phyloP scores from a whole-genome alignment of 2,888 invertebrate species.

The Parnassius mnemosyne region DNA sequence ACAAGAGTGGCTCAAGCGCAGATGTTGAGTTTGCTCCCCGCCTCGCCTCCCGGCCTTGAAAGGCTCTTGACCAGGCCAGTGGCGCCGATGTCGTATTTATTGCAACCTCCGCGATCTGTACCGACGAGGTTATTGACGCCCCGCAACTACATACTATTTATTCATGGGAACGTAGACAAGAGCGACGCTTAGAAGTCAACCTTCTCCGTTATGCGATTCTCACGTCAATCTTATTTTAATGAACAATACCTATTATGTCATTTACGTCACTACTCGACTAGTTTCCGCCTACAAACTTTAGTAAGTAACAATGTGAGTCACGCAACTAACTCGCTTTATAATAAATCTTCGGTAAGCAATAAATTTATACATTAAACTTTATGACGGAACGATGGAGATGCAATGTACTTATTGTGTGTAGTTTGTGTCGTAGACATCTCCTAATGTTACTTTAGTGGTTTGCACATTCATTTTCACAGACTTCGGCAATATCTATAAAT shows the following conservation, averaged over 20 bases:
- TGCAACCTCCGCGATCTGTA: slow-evolving; percentile 78
- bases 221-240: slow-evolving; percentile 74
- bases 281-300: slow-evolving; percentile 77
- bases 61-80: slow-evolving; percentile 80
- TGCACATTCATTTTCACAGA: slow-evolving; percentile 48
- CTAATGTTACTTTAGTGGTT: slow-evolving; percentile 26
- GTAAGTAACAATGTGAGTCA: slow-evolving; percentile 74
- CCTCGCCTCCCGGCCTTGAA: slow-evolving; percentile 79
- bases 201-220: slow-evolving; percentile 74
- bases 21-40: slow-evolving; percentile 74
- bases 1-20: slow-evolving; percentile 62
- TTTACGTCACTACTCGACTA: slow-evolving; percentile 74
- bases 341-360: slow-evolving; percentile 55
- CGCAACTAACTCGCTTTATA: slow-evolving; percentile 64
- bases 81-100: slow-evolving; percentile 76
- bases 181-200: slow-evolving; percentile 42
- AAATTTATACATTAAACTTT: slow-evolving; percentile 32
- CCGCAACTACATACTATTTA: slow-evolving; percentile 57
- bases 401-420: slow-evolving; percentile 30
- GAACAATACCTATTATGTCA: slow-evolving; percentile 78
- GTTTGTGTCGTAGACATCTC: slow-evolving; percentile 32
- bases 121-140: slow-evolving; percentile 78
- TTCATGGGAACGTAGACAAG: slow-evolving; percentile 59
- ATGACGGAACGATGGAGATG: slow-evolving; percentile 27
- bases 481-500: slow-evolving; percentile 62